Evolutionary conservation across 2,888 invertebrate genomes (phyloP).

Genomic region (Sicus ferrugineus): DNA sequence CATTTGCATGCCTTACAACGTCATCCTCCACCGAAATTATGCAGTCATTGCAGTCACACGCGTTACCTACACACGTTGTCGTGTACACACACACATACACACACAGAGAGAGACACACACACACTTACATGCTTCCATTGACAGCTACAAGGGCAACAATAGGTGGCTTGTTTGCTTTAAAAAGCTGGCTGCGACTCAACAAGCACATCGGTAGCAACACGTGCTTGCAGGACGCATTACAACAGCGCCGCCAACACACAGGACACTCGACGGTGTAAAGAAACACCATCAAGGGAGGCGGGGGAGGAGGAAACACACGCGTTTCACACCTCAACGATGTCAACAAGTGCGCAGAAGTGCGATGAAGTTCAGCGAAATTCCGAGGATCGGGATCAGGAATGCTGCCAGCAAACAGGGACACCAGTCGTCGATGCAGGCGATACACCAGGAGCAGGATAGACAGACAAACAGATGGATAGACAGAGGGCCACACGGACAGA

Average conservation of each 20-base stretch:
- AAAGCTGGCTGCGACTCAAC: not conserved
- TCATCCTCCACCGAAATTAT: no score
- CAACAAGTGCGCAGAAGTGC: no score
- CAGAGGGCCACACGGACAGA: not conserved
- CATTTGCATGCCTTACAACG: no score
- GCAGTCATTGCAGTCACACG: no score
- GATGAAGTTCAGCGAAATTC: no score
- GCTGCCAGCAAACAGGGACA: no score
- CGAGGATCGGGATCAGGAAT: no score
- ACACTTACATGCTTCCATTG: not conserved
- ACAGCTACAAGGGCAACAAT: not conserved
- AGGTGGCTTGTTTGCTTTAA: not conserved
- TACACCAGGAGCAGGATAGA: not conserved
- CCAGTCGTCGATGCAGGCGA: conserved; percentile 5
- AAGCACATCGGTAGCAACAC: not conserved
- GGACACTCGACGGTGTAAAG: no score
- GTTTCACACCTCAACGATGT: no score
- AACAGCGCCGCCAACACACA: not conserved
- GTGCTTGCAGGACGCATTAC: not conserved
- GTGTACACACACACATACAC: not conserved
- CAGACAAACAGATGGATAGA: not conserved
- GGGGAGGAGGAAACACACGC: no score
- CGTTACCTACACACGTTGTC: not conserved
- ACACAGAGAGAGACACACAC: no score
- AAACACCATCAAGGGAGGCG: no score